Percentiles rank a stretch among this genome's conserved stretches.
phyloP scores from a whole-genome alignment of 2,797 vertebrate genomes.

The Diplodus sargus region DNA sequence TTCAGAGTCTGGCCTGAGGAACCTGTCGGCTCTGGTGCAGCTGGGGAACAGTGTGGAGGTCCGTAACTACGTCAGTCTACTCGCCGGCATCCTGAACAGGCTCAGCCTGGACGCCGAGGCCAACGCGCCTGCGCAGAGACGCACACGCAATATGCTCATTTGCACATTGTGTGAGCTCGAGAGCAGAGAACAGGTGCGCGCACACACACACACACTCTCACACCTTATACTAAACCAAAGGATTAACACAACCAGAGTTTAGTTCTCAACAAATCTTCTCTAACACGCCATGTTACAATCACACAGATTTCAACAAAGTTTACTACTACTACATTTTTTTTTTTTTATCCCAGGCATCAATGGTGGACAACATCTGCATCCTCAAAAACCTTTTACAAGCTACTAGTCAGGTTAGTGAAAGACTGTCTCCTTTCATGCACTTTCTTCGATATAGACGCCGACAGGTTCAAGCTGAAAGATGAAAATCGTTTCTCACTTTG shows the following conservation, averaged over 20 bases:
- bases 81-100: slow-evolving; percentile 81
- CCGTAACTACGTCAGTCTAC: slow-evolving; percentile 81
- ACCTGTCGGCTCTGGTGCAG: slow-evolving; percentile 80
- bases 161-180: slow-evolving; percentile 73
- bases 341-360: slow-evolving; percentile 70
- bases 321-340: slow-evolving; percentile 5
- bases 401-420: slow-evolving; percentile 79
- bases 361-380: slow-evolving; percentile 72
- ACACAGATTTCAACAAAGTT: not conserved
- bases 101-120: slow-evolving; percentile 73
- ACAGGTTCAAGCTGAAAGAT: not conserved
- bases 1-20: slow-evolving; percentile 79
- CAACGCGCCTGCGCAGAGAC: slow-evolving; percentile 64
- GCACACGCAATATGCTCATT: slow-evolving; percentile 79
- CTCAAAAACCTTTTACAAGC: slow-evolving; percentile 81
- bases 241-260: not conserved
- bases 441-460: not conserved
- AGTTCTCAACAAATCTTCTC: not conserved
- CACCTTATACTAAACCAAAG: not conserved
- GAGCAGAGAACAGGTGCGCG: slow-evolving; percentile 81
- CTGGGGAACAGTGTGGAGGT: slow-evolving; percentile 81
- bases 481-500: not conserved
- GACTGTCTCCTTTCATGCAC: not conserved
- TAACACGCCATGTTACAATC: accelerated
- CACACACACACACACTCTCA: not conserved